phyloP scores from a whole-genome alignment of 2,113 vertebrate genomes.

The Trematomus loennbergii region DNA sequence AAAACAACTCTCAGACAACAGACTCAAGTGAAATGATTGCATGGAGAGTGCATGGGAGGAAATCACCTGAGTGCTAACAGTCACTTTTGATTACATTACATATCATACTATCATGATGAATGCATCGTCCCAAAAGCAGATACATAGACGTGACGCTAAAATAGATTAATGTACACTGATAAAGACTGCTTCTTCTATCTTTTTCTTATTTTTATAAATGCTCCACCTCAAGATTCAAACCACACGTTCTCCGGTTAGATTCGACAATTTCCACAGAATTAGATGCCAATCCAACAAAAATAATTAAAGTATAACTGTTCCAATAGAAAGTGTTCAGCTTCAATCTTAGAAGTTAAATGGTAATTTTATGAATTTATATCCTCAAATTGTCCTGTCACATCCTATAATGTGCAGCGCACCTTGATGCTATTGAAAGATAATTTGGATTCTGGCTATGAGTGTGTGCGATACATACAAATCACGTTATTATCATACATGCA shows the following conservation, averaged over 20 bases:
- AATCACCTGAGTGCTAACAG: conserved; percentile 28
- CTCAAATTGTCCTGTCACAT: conserved; percentile 44
- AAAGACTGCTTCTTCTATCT: not conserved
- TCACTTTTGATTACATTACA: conserved; percentile 25
- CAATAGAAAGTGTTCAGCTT: conserved; percentile 7
- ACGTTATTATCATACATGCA: conserved; percentile 6
- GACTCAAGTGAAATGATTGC: not conserved
- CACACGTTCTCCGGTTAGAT: not conserved
- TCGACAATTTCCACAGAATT: conserved; percentile 18
- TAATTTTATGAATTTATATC: conserved; percentile 12
- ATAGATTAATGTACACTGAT: conserved; percentile 8
- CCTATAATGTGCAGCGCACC: conserved; percentile 1
- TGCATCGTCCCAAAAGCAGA: conserved; percentile 18
- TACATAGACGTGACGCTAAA: conserved; percentile 13
- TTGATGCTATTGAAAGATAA: conserved; percentile 12
- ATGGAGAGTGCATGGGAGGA: not conserved
- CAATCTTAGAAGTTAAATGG: not conserved
- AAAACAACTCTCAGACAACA: conserved; percentile 13
- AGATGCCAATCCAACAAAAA: conserved; percentile 5
- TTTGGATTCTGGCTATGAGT: conserved; percentile 15
- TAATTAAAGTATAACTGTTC: not conserved
- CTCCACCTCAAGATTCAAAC: conserved; percentile 1
- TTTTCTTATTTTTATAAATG: conserved; percentile 8
- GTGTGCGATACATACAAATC: conserved; percentile 17
- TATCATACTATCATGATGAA: conserved; percentile 24